Evolutionary conservation across 2,888 invertebrate species (phyloP).

Genomic region (Yponomeuta sedellus): DNA sequence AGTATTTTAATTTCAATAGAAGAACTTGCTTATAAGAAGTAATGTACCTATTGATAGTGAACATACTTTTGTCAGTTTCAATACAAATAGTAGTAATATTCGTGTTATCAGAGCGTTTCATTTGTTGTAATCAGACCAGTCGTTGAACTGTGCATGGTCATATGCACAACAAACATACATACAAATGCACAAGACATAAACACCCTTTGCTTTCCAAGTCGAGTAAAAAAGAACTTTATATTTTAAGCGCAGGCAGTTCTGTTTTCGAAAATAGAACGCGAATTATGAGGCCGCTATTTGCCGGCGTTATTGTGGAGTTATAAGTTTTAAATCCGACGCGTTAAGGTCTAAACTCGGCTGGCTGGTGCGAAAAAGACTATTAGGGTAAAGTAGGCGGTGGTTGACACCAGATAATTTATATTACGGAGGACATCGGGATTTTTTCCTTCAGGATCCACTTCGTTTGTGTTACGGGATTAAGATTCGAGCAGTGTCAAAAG

Average conservation of each 20-base stretch:
- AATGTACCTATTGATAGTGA: too few species aligned
- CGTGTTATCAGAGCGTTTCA: too few species aligned
- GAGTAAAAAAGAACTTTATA: constrained; percentile 1
- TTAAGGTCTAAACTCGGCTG: constrained; percentile 7
- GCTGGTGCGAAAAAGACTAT: background rate
- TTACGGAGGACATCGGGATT: constrained; percentile 11
- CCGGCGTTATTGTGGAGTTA: background rate
- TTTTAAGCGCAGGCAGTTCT: constrained; percentile 11
- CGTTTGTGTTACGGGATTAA: background rate
- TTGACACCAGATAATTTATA: constrained; percentile 13
- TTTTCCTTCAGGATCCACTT: background rate
- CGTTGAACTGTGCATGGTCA: too few species aligned
- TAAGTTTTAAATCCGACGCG: background rate
- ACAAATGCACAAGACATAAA: too few species aligned
- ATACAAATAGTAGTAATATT: too few species aligned
- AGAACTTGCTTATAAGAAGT: too few species aligned
- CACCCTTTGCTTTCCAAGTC: too few species aligned
- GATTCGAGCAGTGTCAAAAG: background rate
- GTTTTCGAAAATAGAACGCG: constrained; percentile 5
- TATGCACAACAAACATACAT: too few species aligned
- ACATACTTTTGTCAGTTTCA: too few species aligned
- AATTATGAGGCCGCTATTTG: background rate
- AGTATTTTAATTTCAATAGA: too few species aligned
- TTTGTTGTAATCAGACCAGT: too few species aligned
- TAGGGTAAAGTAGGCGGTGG: constrained; percentile 9